Percentiles rank a stretch among this genome's conserved stretches.
phyloP scores from a whole-genome alignment of 2,797 vertebrate species.

The Sebastes variabilis region DNA sequence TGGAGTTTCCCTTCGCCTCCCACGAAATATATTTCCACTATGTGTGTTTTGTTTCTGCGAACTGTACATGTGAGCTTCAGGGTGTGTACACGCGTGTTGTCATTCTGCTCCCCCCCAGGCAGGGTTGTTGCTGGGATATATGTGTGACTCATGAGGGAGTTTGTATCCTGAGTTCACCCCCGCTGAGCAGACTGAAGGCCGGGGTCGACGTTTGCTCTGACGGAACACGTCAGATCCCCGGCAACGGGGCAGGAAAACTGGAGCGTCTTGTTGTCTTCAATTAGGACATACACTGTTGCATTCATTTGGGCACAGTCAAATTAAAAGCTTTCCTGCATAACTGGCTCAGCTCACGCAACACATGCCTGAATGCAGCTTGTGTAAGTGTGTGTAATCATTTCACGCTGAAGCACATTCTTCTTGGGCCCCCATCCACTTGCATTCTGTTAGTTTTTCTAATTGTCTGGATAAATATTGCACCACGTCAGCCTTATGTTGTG shows the following conservation, averaged over 20 bases:
- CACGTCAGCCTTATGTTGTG: constrained; percentile 49
- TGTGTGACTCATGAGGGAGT: constrained; percentile 51
- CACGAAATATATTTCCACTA: not conserved
- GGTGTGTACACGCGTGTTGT: constrained; percentile 13
- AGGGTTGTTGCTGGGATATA: constrained; percentile 7
- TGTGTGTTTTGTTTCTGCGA: constrained; percentile 26
- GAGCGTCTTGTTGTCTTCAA: constrained; percentile 40
- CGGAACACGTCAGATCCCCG: not conserved
- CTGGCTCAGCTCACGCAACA: constrained; percentile 65
- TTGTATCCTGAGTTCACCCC: constrained; percentile 53
- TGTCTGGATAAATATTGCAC: constrained; percentile 67
- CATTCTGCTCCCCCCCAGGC: constrained; percentile 3
- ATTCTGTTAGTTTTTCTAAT: constrained; percentile 71
- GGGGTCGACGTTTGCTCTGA: constrained; percentile 9
- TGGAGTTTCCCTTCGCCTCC: constrained; percentile 10
- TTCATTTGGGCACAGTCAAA: constrained; percentile 66
- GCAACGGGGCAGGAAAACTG: constrained; percentile 20
- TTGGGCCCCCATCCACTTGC: constrained; percentile 29
- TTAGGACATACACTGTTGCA: constrained; percentile 49
- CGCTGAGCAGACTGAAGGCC: not conserved
- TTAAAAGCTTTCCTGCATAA: constrained; percentile 56
- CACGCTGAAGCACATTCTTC: constrained; percentile 15
- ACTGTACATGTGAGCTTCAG: not conserved
- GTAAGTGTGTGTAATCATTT: not conserved
- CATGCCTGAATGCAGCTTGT: constrained; percentile 34